Conservation (phyloP, 2,113 vertebrate genomes). For the Oryzias melastigma region DNA sequence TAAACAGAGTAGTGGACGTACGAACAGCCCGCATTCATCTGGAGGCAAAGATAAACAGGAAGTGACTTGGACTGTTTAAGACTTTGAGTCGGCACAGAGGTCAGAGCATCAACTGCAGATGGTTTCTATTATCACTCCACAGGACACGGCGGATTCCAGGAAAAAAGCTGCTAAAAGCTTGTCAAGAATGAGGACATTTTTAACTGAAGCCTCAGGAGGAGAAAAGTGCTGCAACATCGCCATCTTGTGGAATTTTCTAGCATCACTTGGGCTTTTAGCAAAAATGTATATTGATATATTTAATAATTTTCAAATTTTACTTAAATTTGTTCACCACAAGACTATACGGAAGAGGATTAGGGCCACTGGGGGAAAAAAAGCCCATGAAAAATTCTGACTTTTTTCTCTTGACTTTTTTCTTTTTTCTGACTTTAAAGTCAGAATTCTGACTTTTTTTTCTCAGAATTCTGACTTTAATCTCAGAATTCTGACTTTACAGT, state of each 20-base stretch:
- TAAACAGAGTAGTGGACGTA: not conserved
- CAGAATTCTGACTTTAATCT: too few relatives aligned
- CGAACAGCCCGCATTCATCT: conserved; percentile 7
- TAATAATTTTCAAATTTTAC: too few relatives aligned
- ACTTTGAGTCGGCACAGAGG: conserved; percentile 20
- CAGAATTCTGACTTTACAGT: too few relatives aligned
- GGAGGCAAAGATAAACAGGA: conserved; percentile 13
- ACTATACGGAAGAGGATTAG: too few relatives aligned
- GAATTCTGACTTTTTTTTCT: too few relatives aligned
- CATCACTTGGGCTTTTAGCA: too few relatives aligned
- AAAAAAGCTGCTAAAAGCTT: conserved; percentile 7
- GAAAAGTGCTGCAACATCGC: conserved; percentile 19
- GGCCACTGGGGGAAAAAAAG: too few relatives aligned
- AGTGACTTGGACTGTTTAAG: conserved; percentile 32
- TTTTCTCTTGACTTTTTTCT: too few relatives aligned
- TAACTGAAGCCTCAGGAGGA: not conserved
- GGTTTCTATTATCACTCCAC: conserved; percentile 39
- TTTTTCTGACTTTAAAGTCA: too few relatives aligned
- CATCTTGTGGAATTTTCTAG: conserved; percentile 46
- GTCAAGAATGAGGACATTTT: conserved; percentile 1
- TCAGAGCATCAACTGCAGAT: conserved; percentile 39
- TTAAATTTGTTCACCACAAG: too few relatives aligned
- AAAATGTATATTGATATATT: too few relatives aligned
- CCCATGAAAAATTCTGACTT: too few relatives aligned
- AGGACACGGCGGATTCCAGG: conserved; percentile 13